These are phyloP conservation scores for Erebia epiphron DNA, from an alignment of 2,888 invertebrate genomes.

Conservation along the genomic window DNA sequence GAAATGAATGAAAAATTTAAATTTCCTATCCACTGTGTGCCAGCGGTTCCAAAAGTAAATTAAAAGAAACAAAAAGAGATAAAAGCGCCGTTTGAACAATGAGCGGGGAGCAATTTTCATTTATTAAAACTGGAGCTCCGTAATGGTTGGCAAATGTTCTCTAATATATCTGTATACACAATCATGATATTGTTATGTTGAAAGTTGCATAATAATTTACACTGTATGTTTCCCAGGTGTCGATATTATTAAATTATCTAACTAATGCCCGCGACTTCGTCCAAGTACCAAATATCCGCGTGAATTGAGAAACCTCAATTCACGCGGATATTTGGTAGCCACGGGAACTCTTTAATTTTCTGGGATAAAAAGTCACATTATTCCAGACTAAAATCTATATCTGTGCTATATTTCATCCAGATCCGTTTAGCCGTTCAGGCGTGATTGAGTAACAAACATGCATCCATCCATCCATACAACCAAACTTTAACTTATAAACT, in stretches of 20 bases:
- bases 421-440: too few species aligned
- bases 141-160: conserved; percentile 12
- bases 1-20: not conserved
- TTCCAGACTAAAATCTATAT: too few species aligned
- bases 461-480: too few species aligned
- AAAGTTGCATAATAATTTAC: not conserved
- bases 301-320: too few species aligned
- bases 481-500: too few species aligned
- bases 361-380: too few species aligned
- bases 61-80: conserved; percentile 22
- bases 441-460: too few species aligned
- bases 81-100: conserved; percentile 18
- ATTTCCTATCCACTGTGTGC: conserved; percentile 11
- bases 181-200: not conserved
- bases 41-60: conserved; percentile 26
- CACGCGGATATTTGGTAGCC: too few species aligned
- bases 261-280: too few species aligned
- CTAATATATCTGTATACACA: not conserved
- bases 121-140: conserved; percentile 19
- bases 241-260: not conserved
- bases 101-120: conserved; percentile 22
- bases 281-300: too few species aligned
- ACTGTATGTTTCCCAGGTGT: not conserved
- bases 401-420: too few species aligned
- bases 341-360: too few species aligned